Conservation (phyloP, 2,797 vertebrate genomes). For the Coracias cyanogaster region DNA sequence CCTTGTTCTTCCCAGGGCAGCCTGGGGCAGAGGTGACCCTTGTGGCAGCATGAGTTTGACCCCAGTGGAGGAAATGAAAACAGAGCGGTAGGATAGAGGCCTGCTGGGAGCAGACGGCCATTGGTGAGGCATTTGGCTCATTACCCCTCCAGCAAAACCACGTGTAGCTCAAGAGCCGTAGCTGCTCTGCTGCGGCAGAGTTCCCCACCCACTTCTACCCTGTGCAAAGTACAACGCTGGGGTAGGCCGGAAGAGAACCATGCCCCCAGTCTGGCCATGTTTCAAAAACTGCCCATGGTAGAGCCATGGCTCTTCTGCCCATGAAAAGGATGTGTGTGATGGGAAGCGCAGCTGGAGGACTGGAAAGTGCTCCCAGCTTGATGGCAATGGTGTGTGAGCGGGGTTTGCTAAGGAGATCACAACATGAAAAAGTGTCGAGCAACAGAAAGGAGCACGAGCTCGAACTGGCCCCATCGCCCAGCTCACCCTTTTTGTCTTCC, state of each 20-base stretch:
- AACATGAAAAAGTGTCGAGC: not conserved
- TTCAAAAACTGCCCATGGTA: not conserved
- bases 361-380: not conserved
- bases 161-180: not conserved
- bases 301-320: not conserved
- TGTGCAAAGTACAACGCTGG: not conserved
- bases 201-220: not conserved
- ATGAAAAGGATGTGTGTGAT: not conserved
- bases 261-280: rapidly evolving
- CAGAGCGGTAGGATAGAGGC: not conserved
- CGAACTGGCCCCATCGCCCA: not conserved
- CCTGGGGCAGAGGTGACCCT: not conserved
- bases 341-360: not conserved
- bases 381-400: not conserved
- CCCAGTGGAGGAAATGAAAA: not conserved
- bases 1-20: not conserved
- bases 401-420: not conserved
- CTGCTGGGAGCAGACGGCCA: not conserved
- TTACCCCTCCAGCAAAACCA: not conserved
- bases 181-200: rapidly evolving
- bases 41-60: not conserved
- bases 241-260: not conserved
- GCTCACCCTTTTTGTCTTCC: not conserved
- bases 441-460: not conserved
- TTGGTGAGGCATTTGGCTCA: not conserved